Evolutionary conservation across 2,113 vertebrate species (phyloP), one percentile per base, ranked within the genome.

Genomic region (Solea solea): DNA sequence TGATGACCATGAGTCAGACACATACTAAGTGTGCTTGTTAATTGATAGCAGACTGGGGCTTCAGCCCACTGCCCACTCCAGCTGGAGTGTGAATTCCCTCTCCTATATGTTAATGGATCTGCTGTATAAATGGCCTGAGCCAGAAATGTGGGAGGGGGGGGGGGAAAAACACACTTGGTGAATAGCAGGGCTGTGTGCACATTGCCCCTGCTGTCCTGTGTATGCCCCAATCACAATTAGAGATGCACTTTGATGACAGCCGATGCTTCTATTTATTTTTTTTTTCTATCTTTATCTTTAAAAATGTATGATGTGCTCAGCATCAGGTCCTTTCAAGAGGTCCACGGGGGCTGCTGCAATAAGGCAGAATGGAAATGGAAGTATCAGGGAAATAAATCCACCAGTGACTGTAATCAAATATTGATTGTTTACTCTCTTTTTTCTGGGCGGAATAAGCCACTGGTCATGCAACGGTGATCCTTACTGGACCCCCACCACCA

Each of bases 11-110:
- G 83, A 82, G 76, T 80, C 82, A 82, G 80, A 84, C 81, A 84
- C 90, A 89, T 88, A 85, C 84, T 78, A 84, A 91, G 78, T 80
- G 78, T 80, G 86, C 76, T 75, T 90, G 89, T 89, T 93, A 91
- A 91, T 91, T 89, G 87, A 87, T 78, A 89, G 78, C 78, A 75
- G 84, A 90, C 78, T 70, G 76, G 65, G 73, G 76, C 85, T 72
- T 72, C 86, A 79, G 78, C 74, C 71, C 78, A 73, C 82, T 87
- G 84, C 76, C 88, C 87, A 69, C 69, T 90, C 80, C 80, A 90
- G 82, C 84, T 88, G 81, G 75, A 81, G 86, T 90, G 88, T 78
- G 81, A 88, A 90, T 90, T 93, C 90, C 82, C 86, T 79, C 85
- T 86, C 85, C 83, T 85, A 76, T 82, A 86, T 88, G 89, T 86